A percentile compares a stretch with the other conserved stretches of the same genome.
These are phyloP conservation scores for Tetragonisca angustula DNA, from an alignment of 2,888 invertebrate genomes.

Conservation along the genomic window DNA sequence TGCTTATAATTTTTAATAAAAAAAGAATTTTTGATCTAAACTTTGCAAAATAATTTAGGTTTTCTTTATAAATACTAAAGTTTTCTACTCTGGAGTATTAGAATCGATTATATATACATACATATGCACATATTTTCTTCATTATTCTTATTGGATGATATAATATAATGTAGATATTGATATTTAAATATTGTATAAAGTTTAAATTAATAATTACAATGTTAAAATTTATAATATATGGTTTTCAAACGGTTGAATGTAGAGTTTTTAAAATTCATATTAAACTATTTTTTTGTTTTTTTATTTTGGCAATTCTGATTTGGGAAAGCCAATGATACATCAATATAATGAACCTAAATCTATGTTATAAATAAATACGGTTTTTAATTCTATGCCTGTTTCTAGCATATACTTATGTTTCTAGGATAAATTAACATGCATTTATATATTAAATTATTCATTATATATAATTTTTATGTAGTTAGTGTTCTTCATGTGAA, in stretches of 20 bases:
- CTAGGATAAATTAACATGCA: neutral
- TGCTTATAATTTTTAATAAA: neutral
- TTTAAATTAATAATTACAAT: neutral
- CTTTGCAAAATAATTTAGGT: neutral
- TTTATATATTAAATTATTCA: neutral
- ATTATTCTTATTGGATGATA: neutral
- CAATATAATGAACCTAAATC: neutral
- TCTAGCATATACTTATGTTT: neutral
- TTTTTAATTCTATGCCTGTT: neutral
- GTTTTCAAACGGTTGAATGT: neutral
- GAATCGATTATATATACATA: neutral
- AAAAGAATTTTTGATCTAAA: neutral
- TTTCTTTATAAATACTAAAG: neutral
- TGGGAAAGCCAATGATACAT: neutral
- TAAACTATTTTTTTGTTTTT: neutral
- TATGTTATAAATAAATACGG: neutral
- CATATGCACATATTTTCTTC: neutral
- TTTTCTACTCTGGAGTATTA: neutral
- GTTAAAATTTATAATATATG: neutral
- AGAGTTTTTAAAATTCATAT: neutral
- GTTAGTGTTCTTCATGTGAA: neutral
- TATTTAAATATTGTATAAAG: neutral
- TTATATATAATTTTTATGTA: neutral
- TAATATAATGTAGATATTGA: too few relatives aligned
- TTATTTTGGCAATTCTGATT: constrained; percentile 1